These are phyloP conservation scores for Halictus ligatus DNA, from an alignment of 2,888 invertebrate genomes.

Conservation along the genomic window DNA sequence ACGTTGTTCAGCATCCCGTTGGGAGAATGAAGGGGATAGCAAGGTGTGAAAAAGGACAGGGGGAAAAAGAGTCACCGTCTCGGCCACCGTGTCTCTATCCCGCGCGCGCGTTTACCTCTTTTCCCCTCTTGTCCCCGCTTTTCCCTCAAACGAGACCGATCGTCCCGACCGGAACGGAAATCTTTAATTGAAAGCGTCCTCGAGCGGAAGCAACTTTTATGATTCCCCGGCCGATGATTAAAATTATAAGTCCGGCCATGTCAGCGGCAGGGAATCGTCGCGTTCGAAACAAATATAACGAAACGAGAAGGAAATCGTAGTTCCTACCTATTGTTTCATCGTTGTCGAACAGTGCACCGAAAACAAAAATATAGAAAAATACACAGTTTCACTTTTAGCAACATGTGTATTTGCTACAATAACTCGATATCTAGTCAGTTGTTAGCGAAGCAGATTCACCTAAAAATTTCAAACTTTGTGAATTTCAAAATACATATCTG, in stretches of 20 bases:
- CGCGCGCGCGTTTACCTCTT: too few species aligned
- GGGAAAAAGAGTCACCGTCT: not conserved
- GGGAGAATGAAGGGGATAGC: not conserved
- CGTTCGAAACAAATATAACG: conserved; percentile 64
- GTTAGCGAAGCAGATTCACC: too few species aligned
- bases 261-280: conserved; percentile 73
- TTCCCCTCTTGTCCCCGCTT: not conserved
- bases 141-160: conserved; percentile 62
- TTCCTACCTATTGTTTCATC: conserved; percentile 41
- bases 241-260: conserved; percentile 79
- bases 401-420: too few species aligned
- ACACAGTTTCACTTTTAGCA: too few species aligned
- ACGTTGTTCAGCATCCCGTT: not conserved
- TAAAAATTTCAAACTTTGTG: not conserved
- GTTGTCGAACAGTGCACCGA: conserved; percentile 13
- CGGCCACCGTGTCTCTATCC: conserved; percentile 1
- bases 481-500: not conserved
- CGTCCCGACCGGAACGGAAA: conserved; percentile 76
- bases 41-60: not conserved
- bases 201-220: conserved; percentile 74
- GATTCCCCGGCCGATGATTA: conserved; percentile 79
- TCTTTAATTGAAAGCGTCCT: conserved; percentile 81
- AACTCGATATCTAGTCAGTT: too few species aligned
- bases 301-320: conserved; percentile 63
- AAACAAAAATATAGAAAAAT: not conserved